Conservation (phyloP, 53 echinoderm and acorn worm species). For the Arbacia lixula region DNA sequence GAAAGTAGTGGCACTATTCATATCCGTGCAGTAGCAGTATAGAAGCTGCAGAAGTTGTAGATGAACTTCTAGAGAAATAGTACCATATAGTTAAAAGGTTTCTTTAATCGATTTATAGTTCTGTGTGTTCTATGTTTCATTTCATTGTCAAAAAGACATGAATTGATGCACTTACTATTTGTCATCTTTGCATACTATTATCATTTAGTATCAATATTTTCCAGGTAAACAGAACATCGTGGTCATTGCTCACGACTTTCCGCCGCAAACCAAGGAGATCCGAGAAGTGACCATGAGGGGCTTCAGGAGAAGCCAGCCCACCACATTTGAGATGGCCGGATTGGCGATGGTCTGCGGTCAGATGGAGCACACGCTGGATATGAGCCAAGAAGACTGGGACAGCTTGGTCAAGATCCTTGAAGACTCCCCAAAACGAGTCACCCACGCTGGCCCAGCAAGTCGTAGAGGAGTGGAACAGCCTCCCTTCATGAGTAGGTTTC, state of each 20-base stretch:
- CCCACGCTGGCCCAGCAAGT: background rate
- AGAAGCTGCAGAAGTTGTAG: no score
- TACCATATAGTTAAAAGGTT: no score
- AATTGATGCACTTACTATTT: no score
- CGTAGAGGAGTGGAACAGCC: background rate
- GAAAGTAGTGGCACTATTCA: no score
- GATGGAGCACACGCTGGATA: background rate
- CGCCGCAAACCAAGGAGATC: background rate
- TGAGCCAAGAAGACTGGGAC: conserved; percentile 10
- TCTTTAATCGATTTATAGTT: no score
- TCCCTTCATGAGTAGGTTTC: no score
- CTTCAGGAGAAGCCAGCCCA: background rate
- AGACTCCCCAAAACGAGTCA: background rate
- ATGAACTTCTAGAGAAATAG: no score
- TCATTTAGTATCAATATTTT: background rate
- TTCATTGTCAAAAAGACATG: no score
- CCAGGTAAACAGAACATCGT: conserved; percentile 8
- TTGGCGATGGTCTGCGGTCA: conserved; percentile 1
- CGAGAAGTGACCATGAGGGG: background rate
- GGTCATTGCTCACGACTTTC: conserved; percentile 29
- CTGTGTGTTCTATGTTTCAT: no score
- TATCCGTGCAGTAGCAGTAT: no score
- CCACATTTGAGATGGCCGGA: conserved; percentile 10
- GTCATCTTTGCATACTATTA: background rate
- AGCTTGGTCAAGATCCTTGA: conserved; percentile 12